Conservation (phyloP, 2,888 invertebrate genomes). For the Lamellibrachia satsuma region DNA sequence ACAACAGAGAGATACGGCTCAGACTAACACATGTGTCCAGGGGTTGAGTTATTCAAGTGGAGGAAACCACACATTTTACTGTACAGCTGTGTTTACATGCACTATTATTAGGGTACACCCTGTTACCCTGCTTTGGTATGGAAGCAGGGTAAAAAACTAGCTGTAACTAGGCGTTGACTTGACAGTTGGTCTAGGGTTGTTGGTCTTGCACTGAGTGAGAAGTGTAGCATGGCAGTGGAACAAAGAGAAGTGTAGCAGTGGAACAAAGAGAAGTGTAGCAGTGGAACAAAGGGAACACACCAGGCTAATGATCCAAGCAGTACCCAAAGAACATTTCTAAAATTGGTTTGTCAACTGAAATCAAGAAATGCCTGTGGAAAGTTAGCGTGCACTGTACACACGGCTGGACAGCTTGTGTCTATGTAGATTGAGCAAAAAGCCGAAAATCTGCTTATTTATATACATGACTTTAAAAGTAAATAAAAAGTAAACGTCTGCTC, state of each 20-base stretch:
- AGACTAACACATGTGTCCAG: background rate
- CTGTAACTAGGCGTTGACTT: background rate
- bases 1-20: background rate
- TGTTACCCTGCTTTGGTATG: background rate
- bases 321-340: background rate
- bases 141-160: background rate
- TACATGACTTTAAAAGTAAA: background rate
- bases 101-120: background rate
- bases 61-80: background rate
- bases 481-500: background rate
- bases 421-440: background rate
- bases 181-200: background rate
- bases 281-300: too few species aligned
- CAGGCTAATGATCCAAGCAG: background rate
- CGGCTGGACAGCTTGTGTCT: background rate
- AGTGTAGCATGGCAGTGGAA: background rate
- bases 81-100: conserved; percentile 9
- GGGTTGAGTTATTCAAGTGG: conserved; percentile 5
- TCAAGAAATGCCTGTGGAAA: background rate
- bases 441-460: background rate
- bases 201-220: background rate
- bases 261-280: too few species aligned
- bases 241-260: background rate
- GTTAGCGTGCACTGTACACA: background rate
- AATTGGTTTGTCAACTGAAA: background rate